Evolutionary conservation across 1,140 invertebrate species (phyloP), one percentile per base, ranked within the genome.

Genomic region (Gryon sp.): DNA sequence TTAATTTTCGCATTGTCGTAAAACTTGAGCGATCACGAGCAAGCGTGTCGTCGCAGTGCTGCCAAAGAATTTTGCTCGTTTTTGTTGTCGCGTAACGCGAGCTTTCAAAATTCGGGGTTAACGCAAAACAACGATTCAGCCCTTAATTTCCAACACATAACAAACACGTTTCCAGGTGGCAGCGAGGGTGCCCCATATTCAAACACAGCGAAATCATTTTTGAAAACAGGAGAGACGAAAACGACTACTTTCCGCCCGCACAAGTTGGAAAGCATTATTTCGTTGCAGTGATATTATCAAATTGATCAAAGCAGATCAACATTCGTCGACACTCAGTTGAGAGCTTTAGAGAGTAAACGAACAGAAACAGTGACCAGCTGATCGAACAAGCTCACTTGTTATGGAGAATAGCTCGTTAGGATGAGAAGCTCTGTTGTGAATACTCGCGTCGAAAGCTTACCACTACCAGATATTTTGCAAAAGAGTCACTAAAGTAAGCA

Each of bases 91-190:
- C n/a, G n/a, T 22, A 45, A 45, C 19, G 38, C 24, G 24, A 22
- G 1, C 0, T 40, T 40, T 5, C 16, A 8, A 19, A 19, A 11
- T 19, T 16, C n/a, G 15, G 24, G 14, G 14, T 7, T 9, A 28
- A 26, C 11, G 1, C 4, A 45, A 11, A 43, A 22, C 30, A 38
- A 16, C 43, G 20, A 62, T 18, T 32, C 14, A 55, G n/a, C 26
- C 53, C 24, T 20, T 16, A 19, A 28, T 26, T 26, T 26, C 38
- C 14, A 26, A 43, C 40, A 57, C 30, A 59, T 24, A 60, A 60
- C 53, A 59, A 55, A 46, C 43, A 52, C 28, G 62, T 36, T 46
- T 46, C 48, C 46, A 52, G 38, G 45, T 32, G 46, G 46, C n/a
- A 20, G 22, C 12, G 22, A 63, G 14, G 40, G 2, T 45, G 11